These are phyloP conservation scores for Edolisoma coerulescens DNA, from an alignment of 2,113 vertebrate genomes.

Conservation along the genomic window DNA sequence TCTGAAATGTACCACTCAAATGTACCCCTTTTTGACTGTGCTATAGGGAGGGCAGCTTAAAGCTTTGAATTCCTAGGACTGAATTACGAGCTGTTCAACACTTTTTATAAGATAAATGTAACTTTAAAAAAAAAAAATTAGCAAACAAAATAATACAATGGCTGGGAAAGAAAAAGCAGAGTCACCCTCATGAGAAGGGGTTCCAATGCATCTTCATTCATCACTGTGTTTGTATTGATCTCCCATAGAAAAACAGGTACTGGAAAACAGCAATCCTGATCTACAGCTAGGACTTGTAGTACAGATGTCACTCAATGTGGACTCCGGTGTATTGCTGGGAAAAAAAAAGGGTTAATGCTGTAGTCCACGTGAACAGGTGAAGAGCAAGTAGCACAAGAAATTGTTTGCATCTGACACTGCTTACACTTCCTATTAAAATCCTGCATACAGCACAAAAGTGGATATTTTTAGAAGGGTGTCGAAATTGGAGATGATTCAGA, in stretches of 20 bases:
- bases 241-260: neutral
- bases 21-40: neutral
- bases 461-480: neutral
- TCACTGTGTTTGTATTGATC: neutral
- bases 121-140: too few species aligned
- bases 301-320: neutral
- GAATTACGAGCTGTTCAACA: neutral
- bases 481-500: neutral
- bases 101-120: neutral
- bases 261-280: neutral
- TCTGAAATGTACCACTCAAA: neutral
- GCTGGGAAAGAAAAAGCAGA: neutral
- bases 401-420: neutral
- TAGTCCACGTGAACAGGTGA: neutral
- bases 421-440: neutral
- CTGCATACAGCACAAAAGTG: neutral
- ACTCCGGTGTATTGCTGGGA: accelerated
- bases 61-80: neutral
- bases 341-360: neutral
- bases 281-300: neutral
- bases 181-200: neutral
- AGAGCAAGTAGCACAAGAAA: neutral
- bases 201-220: neutral
- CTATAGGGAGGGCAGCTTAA: neutral
- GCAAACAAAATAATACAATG: neutral